These are phyloP conservation scores for Pangasius larnaudii DNA, from an alignment of 2,797 vertebrate genomes.

Conservation along the genomic window DNA sequence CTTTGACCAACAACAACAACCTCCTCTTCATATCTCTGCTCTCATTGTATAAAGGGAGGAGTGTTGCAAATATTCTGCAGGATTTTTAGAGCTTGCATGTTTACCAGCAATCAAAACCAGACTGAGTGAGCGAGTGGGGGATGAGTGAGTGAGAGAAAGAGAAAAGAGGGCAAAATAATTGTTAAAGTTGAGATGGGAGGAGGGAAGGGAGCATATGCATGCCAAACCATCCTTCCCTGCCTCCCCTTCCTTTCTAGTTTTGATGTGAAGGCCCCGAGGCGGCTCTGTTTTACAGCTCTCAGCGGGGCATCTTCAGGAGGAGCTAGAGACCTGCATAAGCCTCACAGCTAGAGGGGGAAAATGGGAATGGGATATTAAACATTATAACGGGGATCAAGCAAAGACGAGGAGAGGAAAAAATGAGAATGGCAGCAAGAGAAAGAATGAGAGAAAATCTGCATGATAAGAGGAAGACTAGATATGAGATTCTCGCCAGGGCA, in stretches of 20 bases:
- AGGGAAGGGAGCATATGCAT: slow-evolving; percentile 40
- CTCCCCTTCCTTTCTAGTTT: slow-evolving; percentile 40
- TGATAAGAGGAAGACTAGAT: slow-evolving; percentile 50
- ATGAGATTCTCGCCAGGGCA: slow-evolving; percentile 46
- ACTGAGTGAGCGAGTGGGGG: background rate
- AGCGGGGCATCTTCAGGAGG: slow-evolving; percentile 46
- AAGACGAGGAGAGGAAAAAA: slow-evolving; percentile 32
- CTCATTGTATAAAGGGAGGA: too few species aligned
- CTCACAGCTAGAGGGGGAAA: slow-evolving; percentile 47
- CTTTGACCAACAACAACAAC: background rate
- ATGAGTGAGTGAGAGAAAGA: slow-evolving; percentile 1
- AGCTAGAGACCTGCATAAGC: slow-evolving; percentile 44
- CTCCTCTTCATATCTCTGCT: background rate
- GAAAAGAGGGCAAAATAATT: slow-evolving; percentile 49
- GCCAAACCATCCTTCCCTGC: slow-evolving; percentile 43
- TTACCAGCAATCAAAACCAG: slow-evolving; percentile 36
- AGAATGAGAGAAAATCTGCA: slow-evolving; percentile 50
- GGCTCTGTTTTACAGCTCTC: slow-evolving; percentile 50
- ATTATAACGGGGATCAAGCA: slow-evolving; percentile 47
- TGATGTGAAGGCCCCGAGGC: slow-evolving; percentile 52
- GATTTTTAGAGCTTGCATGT: background rate
- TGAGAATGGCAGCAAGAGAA: slow-evolving; percentile 6
- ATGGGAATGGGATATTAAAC: slow-evolving; percentile 53
- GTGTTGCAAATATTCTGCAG: background rate
- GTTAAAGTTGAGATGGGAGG: slow-evolving; percentile 49